These are phyloP conservation scores for Cepaea nemoralis DNA, from an alignment of 1,140 invertebrate species.

Conservation along the genomic window DNA sequence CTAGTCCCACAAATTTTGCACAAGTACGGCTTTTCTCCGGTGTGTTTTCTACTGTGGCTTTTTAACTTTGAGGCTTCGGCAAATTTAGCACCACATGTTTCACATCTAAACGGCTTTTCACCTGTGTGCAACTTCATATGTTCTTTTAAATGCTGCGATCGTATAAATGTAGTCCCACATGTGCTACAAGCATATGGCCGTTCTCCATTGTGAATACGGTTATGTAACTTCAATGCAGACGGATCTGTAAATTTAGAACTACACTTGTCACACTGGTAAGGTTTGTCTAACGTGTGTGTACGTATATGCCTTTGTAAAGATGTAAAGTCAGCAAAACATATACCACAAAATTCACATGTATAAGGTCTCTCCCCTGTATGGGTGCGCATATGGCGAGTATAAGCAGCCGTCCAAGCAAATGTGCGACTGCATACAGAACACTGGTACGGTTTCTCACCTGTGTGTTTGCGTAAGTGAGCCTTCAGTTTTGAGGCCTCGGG, in stretches of 20 bases:
- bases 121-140: slow-evolving; percentile 40
- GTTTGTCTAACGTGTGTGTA: slow-evolving; percentile 42
- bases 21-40: slow-evolving; percentile 45
- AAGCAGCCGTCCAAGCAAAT: slow-evolving; percentile 25
- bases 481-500: slow-evolving; percentile 33
- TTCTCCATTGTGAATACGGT: slow-evolving; percentile 43
- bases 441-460: slow-evolving; percentile 75
- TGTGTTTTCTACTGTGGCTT: slow-evolving; percentile 30
- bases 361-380: slow-evolving; percentile 96
- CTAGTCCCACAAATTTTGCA: slow-evolving; percentile 39
- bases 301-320: slow-evolving; percentile 36
- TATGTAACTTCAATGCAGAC: slow-evolving; percentile 30
- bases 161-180: slow-evolving; percentile 39
- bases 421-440: slow-evolving; percentile 81
- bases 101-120: slow-evolving; percentile 24
- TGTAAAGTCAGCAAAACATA: slow-evolving; percentile 27
- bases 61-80: slow-evolving; percentile 40
- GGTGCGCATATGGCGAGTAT: slow-evolving; percentile 84
- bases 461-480: slow-evolving; percentile 41
- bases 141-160: slow-evolving; percentile 41
- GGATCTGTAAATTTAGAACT: slow-evolving; percentile 36
- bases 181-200: slow-evolving; percentile 39
- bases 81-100: slow-evolving; percentile 38
- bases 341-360: slow-evolving; percentile 35
- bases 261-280: slow-evolving; percentile 41